A percentile compares a stretch with the other conserved stretches of the same genome.
Evolutionary conservation across 1,140 invertebrate species (phyloP).

Genomic region (Coelopa frigida): DNA sequence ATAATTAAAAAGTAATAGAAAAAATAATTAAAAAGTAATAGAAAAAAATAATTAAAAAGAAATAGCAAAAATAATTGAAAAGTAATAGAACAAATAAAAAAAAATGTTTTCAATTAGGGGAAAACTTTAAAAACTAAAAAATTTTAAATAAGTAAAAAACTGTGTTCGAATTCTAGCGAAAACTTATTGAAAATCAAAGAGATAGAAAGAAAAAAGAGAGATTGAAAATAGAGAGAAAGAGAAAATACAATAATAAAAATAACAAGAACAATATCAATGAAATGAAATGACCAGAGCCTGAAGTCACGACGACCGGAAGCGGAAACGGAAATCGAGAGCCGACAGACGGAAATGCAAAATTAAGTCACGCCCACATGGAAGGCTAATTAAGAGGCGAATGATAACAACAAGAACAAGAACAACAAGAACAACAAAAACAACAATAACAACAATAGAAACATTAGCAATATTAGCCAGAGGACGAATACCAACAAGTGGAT

Average conservation of each 20-base stretch:
- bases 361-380: background rate
- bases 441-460: background rate
- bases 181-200: background rate
- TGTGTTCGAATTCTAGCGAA: background rate
- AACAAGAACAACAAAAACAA: background rate
- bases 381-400: background rate
- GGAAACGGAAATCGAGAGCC: background rate
- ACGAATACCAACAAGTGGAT: background rate
- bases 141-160: background rate
- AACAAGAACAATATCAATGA: background rate
- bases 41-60: too few species aligned
- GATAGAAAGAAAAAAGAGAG: background rate
- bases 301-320: background rate
- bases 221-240: background rate
- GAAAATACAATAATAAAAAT: background rate
- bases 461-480: background rate
- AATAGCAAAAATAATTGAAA: background rate
- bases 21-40: background rate
- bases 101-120: background rate
- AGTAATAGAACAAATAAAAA: background rate
- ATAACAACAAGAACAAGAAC: background rate
- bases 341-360: background rate
- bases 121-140: background rate
- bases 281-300: background rate
- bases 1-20: background rate